These are phyloP conservation scores for Hippasteria phrygiana DNA, from an alignment of 53 echinoderm and acorn worm species.

Conservation along the genomic window DNA sequence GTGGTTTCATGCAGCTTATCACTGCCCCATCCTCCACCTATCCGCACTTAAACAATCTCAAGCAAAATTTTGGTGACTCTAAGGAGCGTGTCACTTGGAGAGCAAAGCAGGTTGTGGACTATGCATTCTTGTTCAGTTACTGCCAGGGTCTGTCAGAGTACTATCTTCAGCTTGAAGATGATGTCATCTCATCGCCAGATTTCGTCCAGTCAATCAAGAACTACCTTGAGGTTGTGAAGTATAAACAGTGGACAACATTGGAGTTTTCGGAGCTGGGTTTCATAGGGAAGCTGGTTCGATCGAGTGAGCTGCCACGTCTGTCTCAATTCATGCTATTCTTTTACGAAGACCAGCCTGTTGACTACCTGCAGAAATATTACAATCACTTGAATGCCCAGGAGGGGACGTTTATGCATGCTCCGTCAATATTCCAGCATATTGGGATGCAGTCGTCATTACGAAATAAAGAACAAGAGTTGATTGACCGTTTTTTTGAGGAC, in stretches of 20 bases:
- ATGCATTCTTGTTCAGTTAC: constrained; percentile 87
- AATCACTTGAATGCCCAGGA: constrained; percentile 79
- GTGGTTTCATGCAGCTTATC: constrained; percentile 88
- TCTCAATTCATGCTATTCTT: constrained; percentile 89
- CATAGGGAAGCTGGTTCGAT: constrained; percentile 87
- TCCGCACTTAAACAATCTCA: constrained; percentile 79
- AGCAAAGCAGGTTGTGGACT: constrained; percentile 91
- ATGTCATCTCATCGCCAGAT: constrained; percentile 80
- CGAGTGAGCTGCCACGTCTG: constrained; percentile 75
- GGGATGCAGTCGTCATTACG: constrained; percentile 83
- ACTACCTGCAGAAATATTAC: constrained; percentile 85
- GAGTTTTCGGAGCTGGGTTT: constrained; percentile 94
- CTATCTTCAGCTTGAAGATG: constrained; percentile 95
- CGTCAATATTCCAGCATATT: constrained; percentile 93
- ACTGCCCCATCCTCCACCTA: constrained; percentile 78
- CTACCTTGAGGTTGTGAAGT: constrained; percentile 70
- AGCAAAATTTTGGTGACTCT: constrained; percentile 84
- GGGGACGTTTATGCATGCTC: constrained; percentile 74
- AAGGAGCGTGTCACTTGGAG: constrained; percentile 84
- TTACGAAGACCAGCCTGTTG: constrained; percentile 91
- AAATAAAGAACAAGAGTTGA: constrained; percentile 76
- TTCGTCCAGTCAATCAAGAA: constrained; percentile 79
- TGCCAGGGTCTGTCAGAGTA: constrained; percentile 80
- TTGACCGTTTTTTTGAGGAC: constrained; percentile 85
- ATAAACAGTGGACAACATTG: constrained; percentile 77